A percentile compares a stretch with the other conserved stretches of the same genome.
Evolutionary conservation across 2,888 invertebrate genomes (phyloP).

Genomic region (Euspilapteryx auroguttella): DNA sequence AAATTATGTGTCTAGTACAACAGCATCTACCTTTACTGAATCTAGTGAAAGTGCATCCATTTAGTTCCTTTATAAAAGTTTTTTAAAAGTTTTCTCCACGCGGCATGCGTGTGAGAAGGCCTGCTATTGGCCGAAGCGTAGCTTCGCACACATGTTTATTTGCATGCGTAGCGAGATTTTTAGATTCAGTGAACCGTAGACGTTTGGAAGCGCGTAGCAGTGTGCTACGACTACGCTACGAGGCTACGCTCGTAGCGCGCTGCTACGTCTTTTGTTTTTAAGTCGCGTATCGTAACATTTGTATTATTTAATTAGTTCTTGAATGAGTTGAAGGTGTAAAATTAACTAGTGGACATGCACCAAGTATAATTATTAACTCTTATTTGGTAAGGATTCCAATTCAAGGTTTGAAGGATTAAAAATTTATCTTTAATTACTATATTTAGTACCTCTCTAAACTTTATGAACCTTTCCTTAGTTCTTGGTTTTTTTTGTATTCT

Average conservation of each 20-base stretch:
- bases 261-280: no score
- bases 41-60: conserved; percentile 26
- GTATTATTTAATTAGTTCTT: no score
- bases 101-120: conserved; percentile 43
- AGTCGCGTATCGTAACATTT: not conserved
- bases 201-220: conserved; percentile 30
- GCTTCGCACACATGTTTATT: conserved; percentile 51
- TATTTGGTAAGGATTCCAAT: no score
- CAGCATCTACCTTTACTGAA: conserved; percentile 16
- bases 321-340: no score
- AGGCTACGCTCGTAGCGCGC: conserved; percentile 19
- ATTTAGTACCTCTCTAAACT: no score
- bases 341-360: no score
- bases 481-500: no score
- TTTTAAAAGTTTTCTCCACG: conserved; percentile 43
- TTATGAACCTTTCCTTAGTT: no score
- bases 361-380: no score
- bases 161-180: conserved; percentile 40
- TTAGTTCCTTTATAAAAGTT: conserved; percentile 43
- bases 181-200: conserved; percentile 57
- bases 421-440: no score
- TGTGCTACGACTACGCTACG: conserved; percentile 26
- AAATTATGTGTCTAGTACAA: conserved; percentile 13
- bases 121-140: conserved; percentile 39
- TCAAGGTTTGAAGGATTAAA: no score